These are phyloP conservation scores for Drosophila subpulchrella DNA, from an alignment of 1,140 invertebrate genomes.

Conservation along the genomic window DNA sequence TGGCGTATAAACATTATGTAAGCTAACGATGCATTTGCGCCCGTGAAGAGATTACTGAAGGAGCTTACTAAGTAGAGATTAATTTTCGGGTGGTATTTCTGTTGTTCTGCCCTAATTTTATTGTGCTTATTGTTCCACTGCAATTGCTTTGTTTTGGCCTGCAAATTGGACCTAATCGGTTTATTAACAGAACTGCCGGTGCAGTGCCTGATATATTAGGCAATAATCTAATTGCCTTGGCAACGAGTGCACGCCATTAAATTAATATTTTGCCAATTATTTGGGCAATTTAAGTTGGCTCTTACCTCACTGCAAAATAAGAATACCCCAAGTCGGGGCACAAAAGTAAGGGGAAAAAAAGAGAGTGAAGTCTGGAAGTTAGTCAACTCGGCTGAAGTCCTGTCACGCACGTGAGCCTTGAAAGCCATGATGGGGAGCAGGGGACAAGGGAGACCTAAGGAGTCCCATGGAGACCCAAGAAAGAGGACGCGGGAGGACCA, in stretches of 20 bases:
- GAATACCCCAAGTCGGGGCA: conserved; percentile 19
- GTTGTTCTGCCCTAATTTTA: background rate
- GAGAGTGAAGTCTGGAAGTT: conserved; percentile 29
- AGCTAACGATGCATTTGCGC: background rate
- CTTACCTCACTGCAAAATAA: background rate
- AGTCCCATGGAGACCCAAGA: background rate
- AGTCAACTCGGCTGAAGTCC: conserved; percentile 47
- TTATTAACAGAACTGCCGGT: background rate
- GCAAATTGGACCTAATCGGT: background rate
- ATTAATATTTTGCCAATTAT: background rate
- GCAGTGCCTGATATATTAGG: background rate
- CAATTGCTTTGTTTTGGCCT: background rate
- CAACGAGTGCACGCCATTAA: background rate
- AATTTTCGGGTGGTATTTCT: background rate
- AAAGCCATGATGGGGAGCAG: conserved; percentile 9
- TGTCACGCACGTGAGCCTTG: conserved; percentile 54
- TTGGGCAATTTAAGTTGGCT: background rate
- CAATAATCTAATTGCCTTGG: background rate
- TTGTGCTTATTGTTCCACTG: background rate
- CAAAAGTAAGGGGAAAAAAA: background rate
- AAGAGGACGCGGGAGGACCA: conserved; percentile 8
- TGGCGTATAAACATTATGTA: no score
- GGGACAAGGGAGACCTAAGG: conserved; percentile 8
- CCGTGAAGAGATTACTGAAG: background rate
- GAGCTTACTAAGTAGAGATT: background rate